Percentiles rank a stretch among this genome's conserved stretches.
These are phyloP conservation scores for Pseudomyrmex sp. DNA, from an alignment of 1,140 invertebrate genomes.

Conservation along the genomic window DNA sequence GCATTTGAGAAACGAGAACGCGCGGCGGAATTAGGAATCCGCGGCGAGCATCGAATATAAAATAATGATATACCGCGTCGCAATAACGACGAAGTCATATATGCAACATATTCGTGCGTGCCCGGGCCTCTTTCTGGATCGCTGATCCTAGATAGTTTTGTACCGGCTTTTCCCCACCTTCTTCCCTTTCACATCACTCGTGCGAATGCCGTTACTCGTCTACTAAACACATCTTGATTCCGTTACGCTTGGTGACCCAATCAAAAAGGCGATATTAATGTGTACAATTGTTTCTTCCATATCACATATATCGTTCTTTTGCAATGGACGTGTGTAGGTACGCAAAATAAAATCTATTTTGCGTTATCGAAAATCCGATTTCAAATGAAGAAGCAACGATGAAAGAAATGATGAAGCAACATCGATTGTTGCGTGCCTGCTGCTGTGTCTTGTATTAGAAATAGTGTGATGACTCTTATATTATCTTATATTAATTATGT, in stretches of 20 bases:
- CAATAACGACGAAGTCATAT: not conserved
- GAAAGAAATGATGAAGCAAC: too few relatives aligned
- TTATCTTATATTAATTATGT: too few relatives aligned
- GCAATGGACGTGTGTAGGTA: not conserved
- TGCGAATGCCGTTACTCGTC: constrained; percentile 46
- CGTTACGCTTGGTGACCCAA: constrained; percentile 14
- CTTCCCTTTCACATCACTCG: constrained; percentile 7
- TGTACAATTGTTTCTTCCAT: not conserved
- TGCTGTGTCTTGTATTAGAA: too few relatives aligned
- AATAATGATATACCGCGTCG: not conserved
- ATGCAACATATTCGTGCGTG: not conserved
- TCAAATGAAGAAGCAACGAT: too few relatives aligned
- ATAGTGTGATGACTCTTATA: too few relatives aligned
- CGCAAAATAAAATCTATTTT: not conserved
- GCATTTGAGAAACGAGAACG: too few relatives aligned
- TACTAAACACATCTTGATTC: constrained; percentile 19
- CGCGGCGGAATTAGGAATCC: too few relatives aligned
- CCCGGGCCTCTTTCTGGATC: not conserved
- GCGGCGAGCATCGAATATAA: too few relatives aligned
- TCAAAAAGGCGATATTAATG: constrained; percentile 16
- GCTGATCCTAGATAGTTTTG: constrained; percentile 2
- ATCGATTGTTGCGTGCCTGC: too few relatives aligned
- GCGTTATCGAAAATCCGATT: not conserved
- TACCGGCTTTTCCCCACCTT: constrained; percentile 5
- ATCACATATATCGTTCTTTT: not conserved